These are phyloP conservation scores for Temnothorax longispinosus DNA, from an alignment of 1,140 invertebrate genomes.

Conservation along the genomic window DNA sequence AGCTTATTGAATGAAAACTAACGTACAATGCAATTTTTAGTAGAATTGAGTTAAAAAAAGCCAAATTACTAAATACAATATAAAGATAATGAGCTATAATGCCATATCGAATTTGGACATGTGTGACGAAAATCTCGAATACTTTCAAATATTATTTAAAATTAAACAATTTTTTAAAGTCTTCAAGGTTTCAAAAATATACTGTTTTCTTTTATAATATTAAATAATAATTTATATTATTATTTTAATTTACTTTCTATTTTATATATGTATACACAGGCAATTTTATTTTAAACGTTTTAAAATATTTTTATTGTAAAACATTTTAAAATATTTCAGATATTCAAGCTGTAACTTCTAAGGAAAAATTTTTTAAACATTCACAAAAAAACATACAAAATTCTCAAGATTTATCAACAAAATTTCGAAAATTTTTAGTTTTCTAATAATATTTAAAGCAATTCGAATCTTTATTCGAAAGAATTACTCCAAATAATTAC, in stretches of 20 bases:
- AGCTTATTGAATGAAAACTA: background rate
- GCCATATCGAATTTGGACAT: background rate
- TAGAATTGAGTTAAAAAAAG: background rate
- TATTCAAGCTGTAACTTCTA: too few relatives aligned
- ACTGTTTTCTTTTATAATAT: too few relatives aligned
- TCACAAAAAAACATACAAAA: too few relatives aligned
- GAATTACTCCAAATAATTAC: background rate
- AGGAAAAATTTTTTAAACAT: too few relatives aligned
- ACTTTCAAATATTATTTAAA: background rate
- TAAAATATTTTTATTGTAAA: background rate
- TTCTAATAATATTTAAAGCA: background rate
- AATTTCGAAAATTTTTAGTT: background rate
- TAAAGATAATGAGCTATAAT: background rate
- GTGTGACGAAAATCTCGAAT: background rate
- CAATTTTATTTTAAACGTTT: background rate
- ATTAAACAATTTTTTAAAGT: background rate
- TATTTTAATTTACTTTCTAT: too few relatives aligned
- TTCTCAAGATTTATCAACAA: background rate
- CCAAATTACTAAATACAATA: background rate
- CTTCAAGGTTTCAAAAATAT: background rate
- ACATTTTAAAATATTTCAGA: background rate
- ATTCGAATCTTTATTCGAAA: background rate
- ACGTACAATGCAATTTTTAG: background rate
- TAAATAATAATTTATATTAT: too few relatives aligned
- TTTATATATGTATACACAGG: too few relatives aligned